Conservation (phyloP, 1,140 invertebrate genomes). For the Nasonia vitripennis region DNA sequence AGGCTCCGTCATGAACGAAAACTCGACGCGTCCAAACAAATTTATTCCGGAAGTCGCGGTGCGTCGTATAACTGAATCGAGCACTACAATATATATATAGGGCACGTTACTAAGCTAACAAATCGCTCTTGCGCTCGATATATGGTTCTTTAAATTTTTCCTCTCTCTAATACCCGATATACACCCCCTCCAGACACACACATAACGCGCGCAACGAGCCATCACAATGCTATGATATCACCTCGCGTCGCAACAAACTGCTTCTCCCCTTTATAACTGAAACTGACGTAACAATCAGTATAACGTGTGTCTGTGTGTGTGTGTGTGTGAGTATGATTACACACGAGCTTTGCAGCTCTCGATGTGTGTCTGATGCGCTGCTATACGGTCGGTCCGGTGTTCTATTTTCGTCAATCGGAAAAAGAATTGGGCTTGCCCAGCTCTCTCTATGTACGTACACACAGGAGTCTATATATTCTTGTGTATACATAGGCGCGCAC, state of each 20-base stretch:
- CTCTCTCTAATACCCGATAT: background rate
- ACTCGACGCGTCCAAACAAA: conserved; percentile 15
- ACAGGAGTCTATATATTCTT: background rate
- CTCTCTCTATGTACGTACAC: background rate
- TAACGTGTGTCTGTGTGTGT: too few species aligned
- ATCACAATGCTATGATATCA: conserved; percentile 13
- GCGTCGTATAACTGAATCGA: conserved; percentile 1
- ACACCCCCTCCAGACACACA: background rate
- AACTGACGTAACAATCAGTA: conserved; percentile 9
- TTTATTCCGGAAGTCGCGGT: conserved; percentile 21
- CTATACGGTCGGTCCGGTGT: background rate
- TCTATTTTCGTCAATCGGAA: conserved; percentile 43
- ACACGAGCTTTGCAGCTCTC: background rate
- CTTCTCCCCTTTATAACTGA: background rate
- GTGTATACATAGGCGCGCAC: background rate
- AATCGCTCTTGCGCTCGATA: background rate
- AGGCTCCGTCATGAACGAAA: conserved; percentile 6
- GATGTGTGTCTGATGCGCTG: background rate
- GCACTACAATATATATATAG: background rate
- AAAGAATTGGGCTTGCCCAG: conserved; percentile 7
- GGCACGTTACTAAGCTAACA: background rate
- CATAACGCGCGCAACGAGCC: conserved; percentile 1
- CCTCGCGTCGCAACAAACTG: background rate
- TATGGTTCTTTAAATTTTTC: background rate
- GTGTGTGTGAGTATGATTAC: background rate